A percentile compares a stretch with the other conserved stretches of the same genome.
Conservation (phyloP, 2,797 vertebrate genomes). For the Potorous gilbertii region DNA sequence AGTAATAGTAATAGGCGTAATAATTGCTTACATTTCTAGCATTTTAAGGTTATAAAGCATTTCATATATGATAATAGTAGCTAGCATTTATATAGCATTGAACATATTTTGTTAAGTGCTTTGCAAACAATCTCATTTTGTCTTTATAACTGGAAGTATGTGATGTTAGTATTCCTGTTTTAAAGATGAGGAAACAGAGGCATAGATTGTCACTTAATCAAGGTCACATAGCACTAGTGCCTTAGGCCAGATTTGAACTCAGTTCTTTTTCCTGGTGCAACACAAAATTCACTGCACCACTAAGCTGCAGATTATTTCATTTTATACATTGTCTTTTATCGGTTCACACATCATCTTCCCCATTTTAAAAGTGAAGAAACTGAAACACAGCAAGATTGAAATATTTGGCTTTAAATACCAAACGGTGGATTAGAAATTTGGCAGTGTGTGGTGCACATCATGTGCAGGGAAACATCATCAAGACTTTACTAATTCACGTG, state of each 20-base stretch:
- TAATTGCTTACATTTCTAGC: not conserved
- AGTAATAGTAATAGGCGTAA: not conserved
- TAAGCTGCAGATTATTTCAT: not conserved
- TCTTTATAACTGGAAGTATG: not conserved
- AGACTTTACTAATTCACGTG: not conserved
- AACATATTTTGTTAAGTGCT: not conserved
- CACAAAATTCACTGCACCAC: not conserved
- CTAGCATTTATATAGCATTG: not conserved
- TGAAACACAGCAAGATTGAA: not conserved
- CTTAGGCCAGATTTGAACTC: not conserved
- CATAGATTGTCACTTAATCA: not conserved
- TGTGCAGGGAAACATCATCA: not conserved
- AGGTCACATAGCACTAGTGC: not conserved
- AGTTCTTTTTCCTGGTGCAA: not conserved
- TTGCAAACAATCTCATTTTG: not conserved
- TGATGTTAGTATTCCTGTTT: not conserved
- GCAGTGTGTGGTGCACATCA: not conserved
- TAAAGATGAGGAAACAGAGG: not conserved
- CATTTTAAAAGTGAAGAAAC: not conserved
- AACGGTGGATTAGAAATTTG: not conserved
- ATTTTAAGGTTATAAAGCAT: not conserved
- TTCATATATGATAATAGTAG: not conserved
- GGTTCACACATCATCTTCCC: not conserved
- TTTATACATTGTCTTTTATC: not conserved
- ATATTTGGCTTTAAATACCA: not conserved